Percentiles rank a stretch among this genome's conserved stretches.
phyloP scores from a whole-genome alignment of 2,888 invertebrate species.

The Cataglyphis albicans region DNA sequence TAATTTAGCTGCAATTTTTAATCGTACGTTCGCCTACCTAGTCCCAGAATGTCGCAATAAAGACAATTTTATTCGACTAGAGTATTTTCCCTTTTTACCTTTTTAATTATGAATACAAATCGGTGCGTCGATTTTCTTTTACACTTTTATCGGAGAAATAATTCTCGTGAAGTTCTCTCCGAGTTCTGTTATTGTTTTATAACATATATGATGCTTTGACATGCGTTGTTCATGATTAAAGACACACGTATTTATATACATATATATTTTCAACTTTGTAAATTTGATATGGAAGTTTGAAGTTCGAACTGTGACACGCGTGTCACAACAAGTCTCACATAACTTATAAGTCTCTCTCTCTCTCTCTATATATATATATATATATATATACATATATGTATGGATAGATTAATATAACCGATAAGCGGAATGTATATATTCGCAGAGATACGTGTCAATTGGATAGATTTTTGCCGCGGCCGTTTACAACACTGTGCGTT shows the following conservation, averaged over 20 bases:
- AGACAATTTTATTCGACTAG: constrained; percentile 45
- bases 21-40: constrained; percentile 50
- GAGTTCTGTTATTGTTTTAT: constrained; percentile 8
- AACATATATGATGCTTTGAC: not conserved
- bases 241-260: not conserved
- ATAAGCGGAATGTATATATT: constrained; percentile 10
- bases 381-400: not conserved
- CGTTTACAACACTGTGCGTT: constrained; percentile 28
- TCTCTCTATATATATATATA: not conserved
- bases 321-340: constrained; percentile 13
- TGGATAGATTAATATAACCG: not conserved
- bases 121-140: not conserved
- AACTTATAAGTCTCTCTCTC: not conserved
- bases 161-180: not conserved
- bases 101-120: constrained; percentile 2
- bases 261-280: not conserved
- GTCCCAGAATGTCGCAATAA: constrained; percentile 52
- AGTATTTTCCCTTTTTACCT: constrained; percentile 12
- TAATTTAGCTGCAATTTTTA: not conserved
- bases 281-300: constrained; percentile 9
- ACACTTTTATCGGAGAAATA: not conserved
- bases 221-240: not conserved
- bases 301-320: not conserved
- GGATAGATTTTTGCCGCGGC: not conserved
- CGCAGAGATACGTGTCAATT: not conserved